These are phyloP conservation scores for Rhinoderma darwinii DNA, from an alignment of 2,113 vertebrate species.

Conservation along the genomic window DNA sequence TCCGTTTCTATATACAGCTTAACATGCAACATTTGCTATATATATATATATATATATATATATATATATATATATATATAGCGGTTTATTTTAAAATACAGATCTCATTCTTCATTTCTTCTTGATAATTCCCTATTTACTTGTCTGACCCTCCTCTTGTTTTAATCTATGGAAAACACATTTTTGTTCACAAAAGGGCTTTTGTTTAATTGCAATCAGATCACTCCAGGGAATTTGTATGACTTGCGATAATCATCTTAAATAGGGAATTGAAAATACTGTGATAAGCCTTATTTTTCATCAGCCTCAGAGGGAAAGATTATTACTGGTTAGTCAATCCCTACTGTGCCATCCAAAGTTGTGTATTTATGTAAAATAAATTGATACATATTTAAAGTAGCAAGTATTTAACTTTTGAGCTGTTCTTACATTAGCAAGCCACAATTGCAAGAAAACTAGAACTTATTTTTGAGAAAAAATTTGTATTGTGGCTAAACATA, in stretches of 20 bases:
- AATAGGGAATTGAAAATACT: slow-evolving; percentile 55
- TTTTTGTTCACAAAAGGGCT: slow-evolving; percentile 55
- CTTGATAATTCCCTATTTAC: slow-evolving; percentile 38
- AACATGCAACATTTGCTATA: no score
- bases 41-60: no score
- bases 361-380: slow-evolving; percentile 53
- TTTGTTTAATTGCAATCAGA: slow-evolving; percentile 60
- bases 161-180: slow-evolving; percentile 58
- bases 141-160: slow-evolving; percentile 49
- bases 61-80: no score
- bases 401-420: slow-evolving; percentile 42
- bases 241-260: slow-evolving; percentile 57
- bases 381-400: slow-evolving; percentile 44
- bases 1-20: no score
- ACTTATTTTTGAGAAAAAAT: neutral
- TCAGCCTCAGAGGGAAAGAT: slow-evolving; percentile 57
- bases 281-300: slow-evolving; percentile 59
- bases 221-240: slow-evolving; percentile 53
- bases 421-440: neutral
- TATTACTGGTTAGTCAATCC: slow-evolving; percentile 50
- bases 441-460: neutral
- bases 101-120: slow-evolving; percentile 10
- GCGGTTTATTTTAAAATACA: neutral
- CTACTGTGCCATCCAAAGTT: slow-evolving; percentile 49
- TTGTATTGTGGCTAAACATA: neutral